These are phyloP conservation scores for Glyptemys insculpta DNA, from an alignment of 2,797 vertebrate genomes.

Conservation along the genomic window DNA sequence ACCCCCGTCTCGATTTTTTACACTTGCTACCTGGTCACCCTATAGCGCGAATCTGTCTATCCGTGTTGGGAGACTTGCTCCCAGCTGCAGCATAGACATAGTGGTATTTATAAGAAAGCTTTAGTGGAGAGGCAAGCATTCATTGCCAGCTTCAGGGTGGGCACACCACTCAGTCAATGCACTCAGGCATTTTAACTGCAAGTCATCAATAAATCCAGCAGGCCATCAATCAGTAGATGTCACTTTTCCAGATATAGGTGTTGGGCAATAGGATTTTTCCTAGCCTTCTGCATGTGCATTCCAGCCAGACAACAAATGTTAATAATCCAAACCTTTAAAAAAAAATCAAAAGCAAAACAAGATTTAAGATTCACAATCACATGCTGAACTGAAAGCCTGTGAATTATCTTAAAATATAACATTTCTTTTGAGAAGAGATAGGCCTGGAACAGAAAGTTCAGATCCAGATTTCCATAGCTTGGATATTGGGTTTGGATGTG, in stretches of 20 bases:
- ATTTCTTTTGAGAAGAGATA: neutral
- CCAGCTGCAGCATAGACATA: neutral
- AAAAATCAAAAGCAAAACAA: no score
- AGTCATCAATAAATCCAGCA: neutral
- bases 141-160: neutral
- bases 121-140: neutral
- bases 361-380: neutral
- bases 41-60: neutral
- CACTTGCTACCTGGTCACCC: no score
- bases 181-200: neutral
- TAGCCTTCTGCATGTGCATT: neutral
- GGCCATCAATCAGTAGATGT: neutral
- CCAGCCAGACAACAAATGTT: neutral
- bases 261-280: neutral
- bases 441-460: neutral
- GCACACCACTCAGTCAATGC: neutral
- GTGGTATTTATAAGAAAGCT: conserved; percentile 19
- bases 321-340: neutral
- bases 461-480: neutral
- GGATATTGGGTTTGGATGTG: neutral
- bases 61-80: neutral
- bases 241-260: neutral
- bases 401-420: neutral
- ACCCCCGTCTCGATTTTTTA: no score
- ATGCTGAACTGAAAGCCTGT: neutral